Percentiles rank a stretch among this genome's conserved stretches.
These are phyloP conservation scores for Scotopteryx bipunctaria DNA, from an alignment of 2,888 invertebrate species.

Conservation along the genomic window DNA sequence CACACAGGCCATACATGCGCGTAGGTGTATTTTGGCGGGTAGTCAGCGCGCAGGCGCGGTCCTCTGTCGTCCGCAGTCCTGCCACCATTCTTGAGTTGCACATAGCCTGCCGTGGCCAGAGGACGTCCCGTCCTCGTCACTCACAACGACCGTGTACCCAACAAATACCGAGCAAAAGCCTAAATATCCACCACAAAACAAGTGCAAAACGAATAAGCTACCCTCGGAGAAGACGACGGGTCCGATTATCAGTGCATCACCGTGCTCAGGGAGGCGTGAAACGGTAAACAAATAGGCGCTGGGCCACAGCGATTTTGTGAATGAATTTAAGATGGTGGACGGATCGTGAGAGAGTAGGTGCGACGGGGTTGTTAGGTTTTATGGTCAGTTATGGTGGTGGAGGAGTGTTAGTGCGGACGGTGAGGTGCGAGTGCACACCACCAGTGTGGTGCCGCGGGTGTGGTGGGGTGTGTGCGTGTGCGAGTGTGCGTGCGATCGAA, in stretches of 20 bases:
- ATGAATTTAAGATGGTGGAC: conserved; percentile 83
- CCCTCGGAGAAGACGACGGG: conserved; percentile 37
- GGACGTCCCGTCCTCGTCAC: conserved; percentile 44
- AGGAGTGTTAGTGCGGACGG: conserved; percentile 28
- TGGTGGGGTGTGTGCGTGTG: conserved; percentile 48
- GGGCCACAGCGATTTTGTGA: conserved; percentile 78
- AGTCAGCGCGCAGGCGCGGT: conserved; percentile 68
- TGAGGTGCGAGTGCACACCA: too few relatives aligned
- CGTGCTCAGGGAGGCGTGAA: conserved; percentile 59
- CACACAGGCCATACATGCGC: conserved; percentile 72
- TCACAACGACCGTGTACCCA: conserved; percentile 57
- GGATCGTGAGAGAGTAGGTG: conserved; percentile 60
- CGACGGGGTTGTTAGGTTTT: conserved; percentile 53
- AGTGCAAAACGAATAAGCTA: conserved; percentile 46
- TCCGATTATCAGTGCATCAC: conserved; percentile 37
- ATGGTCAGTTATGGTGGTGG: conserved; percentile 48
- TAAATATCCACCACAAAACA: conserved; percentile 43
- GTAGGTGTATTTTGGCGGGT: conserved; percentile 82
- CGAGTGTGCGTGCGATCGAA: conserved; percentile 76
- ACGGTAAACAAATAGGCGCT: conserved; percentile 75
- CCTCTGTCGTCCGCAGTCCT: conserved; percentile 76
- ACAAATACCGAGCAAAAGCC: conserved; percentile 63
- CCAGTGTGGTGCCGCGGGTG: conserved; percentile 48
- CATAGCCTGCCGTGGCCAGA: conserved; percentile 51
- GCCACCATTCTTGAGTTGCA: conserved; percentile 81